Base-by-base conservation (phyloP, 2,113 vertebrate genomes). In the Pomatorhinus ruficollis region DNA sequence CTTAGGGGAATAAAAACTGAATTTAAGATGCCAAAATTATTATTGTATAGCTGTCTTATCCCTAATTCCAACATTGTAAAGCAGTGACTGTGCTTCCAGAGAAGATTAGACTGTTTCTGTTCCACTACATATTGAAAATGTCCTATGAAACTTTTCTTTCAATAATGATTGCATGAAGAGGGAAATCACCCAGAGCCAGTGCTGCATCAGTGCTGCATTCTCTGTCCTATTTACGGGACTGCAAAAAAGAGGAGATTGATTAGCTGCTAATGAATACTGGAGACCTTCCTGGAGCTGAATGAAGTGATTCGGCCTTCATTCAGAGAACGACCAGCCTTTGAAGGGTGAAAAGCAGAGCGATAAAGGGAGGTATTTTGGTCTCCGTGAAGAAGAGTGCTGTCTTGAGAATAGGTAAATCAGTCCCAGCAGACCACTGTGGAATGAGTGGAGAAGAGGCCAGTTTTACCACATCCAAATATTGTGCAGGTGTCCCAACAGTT, bases 41-140 rank as follows among this genome's bases (percentile, higher is more conserved):
- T 69, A 11, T 45, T 89, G 45, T 59, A 54, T 16, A 61, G 25
- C 42, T 70, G 22, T 45, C 22, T 83, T 77, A 27, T 87, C 17
- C 35, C 16, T 91, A 59, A 39, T 59, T 59, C 30, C 31, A 49
- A 37, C 63, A 61, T 0, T 37, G 42, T n/a, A 89, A 81, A 84
- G 18, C 1, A 4, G 28, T 50, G 53, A 78, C 72, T 53, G 6
- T 42, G 20, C 52, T 91, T 85, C 30, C 31, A 84, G 40, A 77
- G 12, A 6, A 76, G 11, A 71, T 56, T 12, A 60, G n/a, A 57
- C 53, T 57, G 37, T 25, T 71, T 64, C 19, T 82, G 19, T 76
- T 91, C 49, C 6, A 31, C 31, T 22, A 75, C 0, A 2, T 64
- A 40, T 1, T 64, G 69, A 52, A 82, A 82, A 76, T 0, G 0